Percentiles rank a stretch among this genome's conserved stretches.
phyloP scores from a whole-genome alignment of 1,140 invertebrate genomes.

The Diprion similis region DNA sequence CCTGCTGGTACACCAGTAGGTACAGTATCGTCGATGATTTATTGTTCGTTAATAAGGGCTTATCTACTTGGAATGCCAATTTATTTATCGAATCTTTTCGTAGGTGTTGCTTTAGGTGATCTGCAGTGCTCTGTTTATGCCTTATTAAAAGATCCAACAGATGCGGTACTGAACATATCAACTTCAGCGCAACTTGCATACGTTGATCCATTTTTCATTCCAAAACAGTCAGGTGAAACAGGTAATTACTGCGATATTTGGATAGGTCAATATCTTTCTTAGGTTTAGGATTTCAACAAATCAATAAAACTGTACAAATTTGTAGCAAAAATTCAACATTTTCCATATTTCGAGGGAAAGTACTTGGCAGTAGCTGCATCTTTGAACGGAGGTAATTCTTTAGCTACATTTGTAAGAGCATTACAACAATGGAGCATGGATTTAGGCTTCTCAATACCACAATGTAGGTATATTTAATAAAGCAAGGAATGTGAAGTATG shows the following conservation, averaged over 20 bases:
- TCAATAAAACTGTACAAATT: conserved; percentile 30
- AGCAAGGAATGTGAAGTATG: conserved; percentile 1
- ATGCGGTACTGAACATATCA: conserved; percentile 86
- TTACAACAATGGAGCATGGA: conserved; percentile 83
- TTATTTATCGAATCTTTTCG: conserved; percentile 13
- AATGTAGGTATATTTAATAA: conserved; percentile 60
- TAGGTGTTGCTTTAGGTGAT: conserved; percentile 79
- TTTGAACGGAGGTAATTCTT: conserved; percentile 87
- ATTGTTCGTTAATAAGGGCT: too few relatives aligned
- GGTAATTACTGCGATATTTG: conserved; percentile 26
- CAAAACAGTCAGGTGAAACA: conserved; percentile 33
- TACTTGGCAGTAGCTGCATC: conserved; percentile 86
- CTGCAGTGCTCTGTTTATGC: conserved; percentile 85
- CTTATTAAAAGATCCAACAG: conserved; percentile 69
- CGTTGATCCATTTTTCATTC: conserved; percentile 57
- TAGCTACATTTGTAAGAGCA: conserved; percentile 82
- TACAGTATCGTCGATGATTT: conserved; percentile 32
- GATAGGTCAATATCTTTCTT: too few relatives aligned
- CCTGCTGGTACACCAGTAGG: conserved; percentile 75
- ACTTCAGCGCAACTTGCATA: conserved; percentile 87
- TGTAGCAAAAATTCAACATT: conserved; percentile 68
- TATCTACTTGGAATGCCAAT: neutral
- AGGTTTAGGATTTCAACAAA: neutral
- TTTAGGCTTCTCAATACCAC: conserved; percentile 77
- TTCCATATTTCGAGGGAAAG: conserved; percentile 79